Evolutionary conservation across 2,888 invertebrate genomes (phyloP).

Genomic region (Ormia ochracea): DNA sequence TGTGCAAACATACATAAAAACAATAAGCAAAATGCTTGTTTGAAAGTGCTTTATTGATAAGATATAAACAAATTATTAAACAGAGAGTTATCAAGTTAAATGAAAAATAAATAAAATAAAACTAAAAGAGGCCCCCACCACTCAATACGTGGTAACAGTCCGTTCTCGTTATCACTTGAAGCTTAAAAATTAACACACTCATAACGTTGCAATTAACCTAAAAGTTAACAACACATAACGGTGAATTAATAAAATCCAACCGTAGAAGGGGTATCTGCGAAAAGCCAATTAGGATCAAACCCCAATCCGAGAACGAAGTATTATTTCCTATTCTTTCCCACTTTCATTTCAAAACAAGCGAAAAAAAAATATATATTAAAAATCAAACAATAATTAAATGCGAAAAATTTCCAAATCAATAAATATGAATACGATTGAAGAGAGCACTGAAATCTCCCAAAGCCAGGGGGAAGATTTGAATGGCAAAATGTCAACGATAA

Average conservation of each 20-base stretch:
- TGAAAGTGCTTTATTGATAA: constrained; percentile 57
- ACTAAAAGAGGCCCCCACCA: constrained; percentile 8
- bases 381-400: constrained; percentile 15
- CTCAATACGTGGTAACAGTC: neutral
- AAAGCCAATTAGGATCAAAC: neutral
- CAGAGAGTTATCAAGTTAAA: constrained; percentile 40
- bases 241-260: neutral
- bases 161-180: neutral
- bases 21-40: constrained; percentile 5
- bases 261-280: constrained; percentile 4
- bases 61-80: constrained; percentile 54
- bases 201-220: constrained; percentile 39
- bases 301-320: neutral
- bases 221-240: constrained; percentile 34
- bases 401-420: neutral
- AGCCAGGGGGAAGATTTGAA: constrained; percentile 52
- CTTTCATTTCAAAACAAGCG: neutral
- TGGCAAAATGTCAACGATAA: constrained; percentile 46
- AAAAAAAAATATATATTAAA: neutral
- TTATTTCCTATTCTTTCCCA: neutral
- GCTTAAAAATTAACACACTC: constrained; percentile 29
- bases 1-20: neutral
- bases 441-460: constrained; percentile 55
- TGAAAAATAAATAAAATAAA: constrained; percentile 26
- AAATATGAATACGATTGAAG: constrained; percentile 64